Percentiles rank a stretch among this genome's conserved stretches.
Evolutionary conservation across 2,113 vertebrate genomes (phyloP).

Genomic region (Prinia subflava): DNA sequence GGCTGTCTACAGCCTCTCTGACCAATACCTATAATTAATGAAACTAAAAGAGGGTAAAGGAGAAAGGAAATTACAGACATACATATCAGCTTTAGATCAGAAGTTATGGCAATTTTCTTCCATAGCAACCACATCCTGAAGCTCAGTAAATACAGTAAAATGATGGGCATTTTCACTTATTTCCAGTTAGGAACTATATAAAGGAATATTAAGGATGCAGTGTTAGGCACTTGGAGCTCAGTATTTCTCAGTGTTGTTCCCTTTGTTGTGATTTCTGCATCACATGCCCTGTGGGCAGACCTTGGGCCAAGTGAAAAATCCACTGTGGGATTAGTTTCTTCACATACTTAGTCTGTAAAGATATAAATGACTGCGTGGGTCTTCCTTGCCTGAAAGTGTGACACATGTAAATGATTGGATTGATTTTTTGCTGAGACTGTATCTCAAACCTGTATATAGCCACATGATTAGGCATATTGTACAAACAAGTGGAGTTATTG

Average conservation of each 20-base stretch:
- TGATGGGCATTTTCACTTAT: constrained; percentile 9
- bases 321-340: background rate
- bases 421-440: background rate
- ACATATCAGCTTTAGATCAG: background rate
- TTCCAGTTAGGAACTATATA: constrained; percentile 21
- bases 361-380: background rate
- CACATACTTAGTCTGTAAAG: background rate
- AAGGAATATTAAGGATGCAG: background rate
- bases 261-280: background rate
- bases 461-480: fast-evolving
- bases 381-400: background rate
- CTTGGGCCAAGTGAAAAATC: background rate
- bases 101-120: constrained; percentile 34
- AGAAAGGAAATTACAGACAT: constrained; percentile 39
- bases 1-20: background rate
- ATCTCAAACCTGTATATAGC: background rate
- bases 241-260: background rate
- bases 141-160: constrained; percentile 1
- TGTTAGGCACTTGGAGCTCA: background rate
- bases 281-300: background rate
- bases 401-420: background rate
- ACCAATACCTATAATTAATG: constrained; percentile 41
- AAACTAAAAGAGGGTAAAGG: constrained; percentile 25
- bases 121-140: constrained; percentile 24
- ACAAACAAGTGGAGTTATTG: background rate